A percentile compares a stretch with the other conserved stretches of the same genome.
Conservation (phyloP, 2,888 invertebrate genomes). For the Scaptomyza reducta region DNA sequence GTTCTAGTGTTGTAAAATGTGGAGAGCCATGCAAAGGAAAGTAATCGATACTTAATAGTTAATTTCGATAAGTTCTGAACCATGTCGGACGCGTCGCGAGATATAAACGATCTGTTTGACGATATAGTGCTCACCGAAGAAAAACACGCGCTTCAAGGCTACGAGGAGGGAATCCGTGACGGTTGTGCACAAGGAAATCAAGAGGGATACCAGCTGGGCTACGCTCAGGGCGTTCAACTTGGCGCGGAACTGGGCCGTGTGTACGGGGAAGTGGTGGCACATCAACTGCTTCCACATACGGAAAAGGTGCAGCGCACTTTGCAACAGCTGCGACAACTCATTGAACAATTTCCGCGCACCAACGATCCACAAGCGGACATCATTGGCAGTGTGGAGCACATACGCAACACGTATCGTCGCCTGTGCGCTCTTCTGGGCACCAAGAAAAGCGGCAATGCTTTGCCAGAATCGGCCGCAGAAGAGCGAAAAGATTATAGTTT, state of each 20-base stretch:
- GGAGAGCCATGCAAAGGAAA: not conserved
- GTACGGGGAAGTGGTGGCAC: slow-evolving; percentile 86
- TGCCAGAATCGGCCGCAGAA: not conserved
- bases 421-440: slow-evolving; percentile 86
- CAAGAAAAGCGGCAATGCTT: slow-evolving; percentile 21
- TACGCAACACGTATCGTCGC: slow-evolving; percentile 89
- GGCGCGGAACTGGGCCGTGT: slow-evolving; percentile 92
- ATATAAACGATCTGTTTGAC: slow-evolving; percentile 91
- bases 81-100: slow-evolving; percentile 81
- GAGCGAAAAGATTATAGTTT: slow-evolving; percentile 73
- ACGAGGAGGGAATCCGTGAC: slow-evolving; percentile 88
- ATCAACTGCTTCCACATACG: slow-evolving; percentile 85
- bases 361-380: slow-evolving; percentile 89
- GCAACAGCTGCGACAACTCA: slow-evolving; percentile 86
- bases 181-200: slow-evolving; percentile 87
- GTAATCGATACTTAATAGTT: slow-evolving; percentile 14
- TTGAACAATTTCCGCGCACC: slow-evolving; percentile 87
- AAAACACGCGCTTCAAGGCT: slow-evolving; percentile 86
- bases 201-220: slow-evolving; percentile 88
- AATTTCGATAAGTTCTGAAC: slow-evolving; percentile 16
- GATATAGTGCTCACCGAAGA: slow-evolving; percentile 90
- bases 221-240: slow-evolving; percentile 90
- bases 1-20: slow-evolving; percentile 1
- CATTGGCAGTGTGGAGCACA: slow-evolving; percentile 86
- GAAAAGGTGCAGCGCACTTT: slow-evolving; percentile 86